Evolutionary conservation across 2,888 invertebrate genomes (phyloP), one percentile per base, ranked within the genome.

Genomic region (Drosophila macrospina): DNA sequence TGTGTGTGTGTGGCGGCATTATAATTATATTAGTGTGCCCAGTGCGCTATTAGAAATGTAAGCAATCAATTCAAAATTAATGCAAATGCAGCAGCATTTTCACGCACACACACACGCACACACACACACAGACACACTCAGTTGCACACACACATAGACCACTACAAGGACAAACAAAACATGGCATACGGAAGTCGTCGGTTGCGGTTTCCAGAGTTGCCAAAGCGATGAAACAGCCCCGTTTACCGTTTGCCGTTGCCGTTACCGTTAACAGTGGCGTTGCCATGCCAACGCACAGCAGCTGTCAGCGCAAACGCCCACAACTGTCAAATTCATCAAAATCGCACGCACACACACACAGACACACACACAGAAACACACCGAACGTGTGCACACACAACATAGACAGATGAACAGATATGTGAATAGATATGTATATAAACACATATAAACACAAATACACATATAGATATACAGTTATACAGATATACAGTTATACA

Each of bases 271-370:
- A 45, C 57, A 32, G 34, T 45, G 54, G 26, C 65, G 63, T 80
- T 77, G 69, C 74, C 65, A 70, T 77, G 74, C 57, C 78, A 52
- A 70, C 74, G 61, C 65, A 64, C 57, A 80, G 74, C 74, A 87
- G 86, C 80, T 89, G 90, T 89, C 89, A 88, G 82, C 84, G 87
- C 83, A 86, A 90, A 90, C 90, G 89, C 90, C 90, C 90, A 90
- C 90, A 90, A 89, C 89, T 90, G 90, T 90, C 90, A 90, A 90
- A 90, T 89, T 90, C 88, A 90, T 90, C 90, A 90, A 90, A 90
- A 90, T 90, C 88, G 83, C 90, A 90, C 90, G 86, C 86, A 62
- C 77, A 70, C 69, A 71, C 73, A 70, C 61, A 68, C 51, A n/a
- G 20, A 20, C 11, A 4, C 10, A 39, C 39, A 39, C 16, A 39